Conservation (phyloP, 1,140 invertebrate species). For the Cyphomyrmex costatus region DNA sequence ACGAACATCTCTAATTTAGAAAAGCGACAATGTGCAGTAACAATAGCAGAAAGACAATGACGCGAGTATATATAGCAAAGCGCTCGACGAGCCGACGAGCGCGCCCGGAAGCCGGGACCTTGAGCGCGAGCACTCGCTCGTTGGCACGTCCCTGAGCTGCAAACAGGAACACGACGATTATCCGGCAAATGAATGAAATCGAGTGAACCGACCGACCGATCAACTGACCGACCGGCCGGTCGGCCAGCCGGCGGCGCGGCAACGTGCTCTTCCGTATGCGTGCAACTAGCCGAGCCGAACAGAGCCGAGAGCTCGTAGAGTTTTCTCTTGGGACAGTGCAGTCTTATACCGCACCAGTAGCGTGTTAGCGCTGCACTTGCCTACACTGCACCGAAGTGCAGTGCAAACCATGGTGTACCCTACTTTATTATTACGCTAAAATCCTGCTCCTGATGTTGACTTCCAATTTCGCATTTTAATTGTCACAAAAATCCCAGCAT, state of each 20-base stretch:
- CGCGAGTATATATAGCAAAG: not conserved
- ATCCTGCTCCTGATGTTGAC: no score
- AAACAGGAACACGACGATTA: conserved; percentile 85
- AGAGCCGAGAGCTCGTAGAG: no score
- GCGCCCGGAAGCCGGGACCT: conserved; percentile 68
- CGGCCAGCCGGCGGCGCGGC: no score
- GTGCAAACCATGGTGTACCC: no score
- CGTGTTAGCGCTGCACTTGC: no score
- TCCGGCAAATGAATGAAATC: conserved; percentile 83
- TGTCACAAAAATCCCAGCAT: no score
- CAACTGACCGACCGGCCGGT: not conserved
- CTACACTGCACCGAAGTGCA: no score
- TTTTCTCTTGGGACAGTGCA: no score
- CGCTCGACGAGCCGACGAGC: conserved; percentile 14
- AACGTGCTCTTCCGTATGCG: conserved; percentile 22
- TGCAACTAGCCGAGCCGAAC: conserved; percentile 8
- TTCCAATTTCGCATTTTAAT: no score
- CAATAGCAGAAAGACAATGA: conserved; percentile 9
- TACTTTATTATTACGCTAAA: no score
- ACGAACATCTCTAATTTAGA: not conserved
- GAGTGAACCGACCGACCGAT: conserved; percentile 74
- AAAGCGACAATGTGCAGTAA: not conserved
- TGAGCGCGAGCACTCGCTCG: conserved; percentile 71
- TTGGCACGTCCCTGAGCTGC: conserved; percentile 78
- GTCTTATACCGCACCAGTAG: no score